Percentiles rank a stretch among this genome's conserved stretches.
phyloP scores from a whole-genome alignment of 2,113 vertebrate genomes.

The Desmodus rotundus region DNA sequence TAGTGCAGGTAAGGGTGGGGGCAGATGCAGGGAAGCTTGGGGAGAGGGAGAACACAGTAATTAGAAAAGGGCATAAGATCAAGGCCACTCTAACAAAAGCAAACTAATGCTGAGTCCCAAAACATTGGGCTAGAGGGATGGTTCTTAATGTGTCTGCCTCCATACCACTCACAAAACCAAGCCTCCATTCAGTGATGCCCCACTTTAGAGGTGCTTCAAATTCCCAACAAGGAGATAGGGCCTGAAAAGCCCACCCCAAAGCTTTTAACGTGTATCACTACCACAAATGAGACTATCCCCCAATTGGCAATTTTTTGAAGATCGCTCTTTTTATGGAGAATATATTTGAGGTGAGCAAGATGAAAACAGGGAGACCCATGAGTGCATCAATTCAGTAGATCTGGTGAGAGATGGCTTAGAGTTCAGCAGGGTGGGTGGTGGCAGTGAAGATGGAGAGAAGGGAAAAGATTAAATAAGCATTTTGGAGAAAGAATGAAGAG shows the following conservation, averaged over 20 bases:
- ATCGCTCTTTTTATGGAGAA: neutral
- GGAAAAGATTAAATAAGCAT: neutral
- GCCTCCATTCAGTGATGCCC: neutral
- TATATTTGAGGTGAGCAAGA: neutral
- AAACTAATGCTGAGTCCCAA: neutral
- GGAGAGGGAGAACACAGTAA: neutral
- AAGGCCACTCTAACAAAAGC: neutral
- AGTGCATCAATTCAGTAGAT: neutral
- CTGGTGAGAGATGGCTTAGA: no score
- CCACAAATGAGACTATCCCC: neutral
- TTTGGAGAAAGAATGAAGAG: neutral
- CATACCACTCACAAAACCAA: neutral
- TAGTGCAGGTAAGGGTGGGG: neutral
- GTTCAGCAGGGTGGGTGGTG: neutral
- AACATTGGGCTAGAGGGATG: neutral
- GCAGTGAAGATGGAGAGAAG: neutral
- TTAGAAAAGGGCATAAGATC: neutral
- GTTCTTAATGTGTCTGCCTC: neutral
- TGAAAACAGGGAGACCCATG: neutral
- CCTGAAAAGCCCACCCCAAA: neutral
- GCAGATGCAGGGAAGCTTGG: neutral
- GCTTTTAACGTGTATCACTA: neutral
- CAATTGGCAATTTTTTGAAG: neutral
- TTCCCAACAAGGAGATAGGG: neutral
- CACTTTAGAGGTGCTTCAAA: neutral